phyloP scores from a whole-genome alignment of 1,140 invertebrate genomes.

The Drosophila parvula region DNA sequence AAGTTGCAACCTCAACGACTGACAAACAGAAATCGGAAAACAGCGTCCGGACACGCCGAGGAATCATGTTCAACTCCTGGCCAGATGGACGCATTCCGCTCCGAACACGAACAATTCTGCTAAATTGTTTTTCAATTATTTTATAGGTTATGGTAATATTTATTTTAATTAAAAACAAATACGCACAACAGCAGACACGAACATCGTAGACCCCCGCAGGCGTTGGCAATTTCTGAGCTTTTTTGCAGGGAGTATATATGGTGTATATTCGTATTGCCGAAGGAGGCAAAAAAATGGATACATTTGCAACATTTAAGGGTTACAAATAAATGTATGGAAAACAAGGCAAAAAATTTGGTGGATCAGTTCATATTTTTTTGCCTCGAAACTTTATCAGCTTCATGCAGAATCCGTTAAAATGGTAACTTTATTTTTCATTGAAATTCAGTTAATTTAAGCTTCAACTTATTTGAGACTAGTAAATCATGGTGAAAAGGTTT shows the following conservation, averaged over 20 bases:
- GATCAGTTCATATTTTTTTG: conserved; percentile 40
- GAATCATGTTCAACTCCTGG: conserved; percentile 10
- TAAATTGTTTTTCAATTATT: conserved; percentile 83
- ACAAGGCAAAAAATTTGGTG: conserved; percentile 1
- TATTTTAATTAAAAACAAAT: conserved; percentile 83
- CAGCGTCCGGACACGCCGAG: conserved; percentile 27
- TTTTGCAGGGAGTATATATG: conserved; percentile 6
- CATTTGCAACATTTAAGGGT: conserved; percentile 52
- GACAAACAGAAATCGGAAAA: conserved; percentile 51
- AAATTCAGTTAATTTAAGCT: conserved; percentile 4
- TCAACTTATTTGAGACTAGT: background rate
- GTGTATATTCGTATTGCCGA: background rate
- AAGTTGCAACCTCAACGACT: conserved; percentile 48
- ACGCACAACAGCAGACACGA: conserved; percentile 45
- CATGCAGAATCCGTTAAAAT: conserved; percentile 10
- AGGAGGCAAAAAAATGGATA: conserved; percentile 39
- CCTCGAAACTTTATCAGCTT: conserved; percentile 31
- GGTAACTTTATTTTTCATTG: background rate
- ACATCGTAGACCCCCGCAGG: conserved; percentile 10
- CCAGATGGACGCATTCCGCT: conserved; percentile 3
- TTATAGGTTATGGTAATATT: conserved; percentile 82
- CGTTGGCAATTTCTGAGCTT: conserved; percentile 20
- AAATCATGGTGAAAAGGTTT: background rate
- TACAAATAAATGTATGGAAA: conserved; percentile 39
- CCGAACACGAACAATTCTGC: conserved; percentile 55